A percentile compares a stretch with the other conserved stretches of the same genome.
Evolutionary conservation across 1,140 invertebrate species (phyloP).

Genomic region (Gryon sp.): DNA sequence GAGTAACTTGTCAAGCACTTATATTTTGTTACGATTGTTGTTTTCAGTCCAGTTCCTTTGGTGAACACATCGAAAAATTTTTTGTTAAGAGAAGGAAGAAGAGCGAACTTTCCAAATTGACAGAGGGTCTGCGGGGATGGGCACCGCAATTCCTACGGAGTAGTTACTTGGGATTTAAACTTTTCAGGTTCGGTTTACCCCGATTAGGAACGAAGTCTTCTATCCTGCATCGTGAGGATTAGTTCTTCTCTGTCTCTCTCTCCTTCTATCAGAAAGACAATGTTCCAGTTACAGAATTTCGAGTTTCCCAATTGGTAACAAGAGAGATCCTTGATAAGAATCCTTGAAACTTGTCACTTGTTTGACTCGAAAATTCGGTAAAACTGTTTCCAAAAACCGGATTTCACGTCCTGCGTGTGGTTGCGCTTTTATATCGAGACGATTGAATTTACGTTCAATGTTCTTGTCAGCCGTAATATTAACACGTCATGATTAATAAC

Average conservation of each 20-base stretch:
- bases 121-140: slow-evolving; percentile 6
- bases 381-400: slow-evolving; percentile 23
- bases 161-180: slow-evolving; percentile 55
- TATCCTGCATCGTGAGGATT: slow-evolving; percentile 33
- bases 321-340: slow-evolving; percentile 48
- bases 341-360: slow-evolving; percentile 2
- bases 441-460: slow-evolving; percentile 11
- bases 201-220: slow-evolving; percentile 57
- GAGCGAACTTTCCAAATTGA: slow-evolving; percentile 17
- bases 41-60: slow-evolving; percentile 23
- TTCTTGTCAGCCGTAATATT: slow-evolving; percentile 1
- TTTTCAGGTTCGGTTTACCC: slow-evolving; percentile 65
- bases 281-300: slow-evolving; percentile 55
- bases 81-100: slow-evolving; percentile 25
- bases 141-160: slow-evolving; percentile 36
- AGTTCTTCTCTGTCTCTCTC: slow-evolving; percentile 44
- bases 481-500: slow-evolving; percentile 16
- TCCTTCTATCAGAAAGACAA: slow-evolving; percentile 9
- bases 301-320: slow-evolving; percentile 43
- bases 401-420: slow-evolving; percentile 13
- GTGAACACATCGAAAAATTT: slow-evolving; percentile 40
- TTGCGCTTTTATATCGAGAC: slow-evolving; percentile 1
- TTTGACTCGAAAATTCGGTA: slow-evolving; percentile 24
- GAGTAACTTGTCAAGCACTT: too few species aligned
- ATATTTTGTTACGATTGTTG: neutral